These are phyloP conservation scores for Procambarus clarkii DNA, from an alignment of 1,140 invertebrate genomes.

Conservation along the genomic window DNA sequence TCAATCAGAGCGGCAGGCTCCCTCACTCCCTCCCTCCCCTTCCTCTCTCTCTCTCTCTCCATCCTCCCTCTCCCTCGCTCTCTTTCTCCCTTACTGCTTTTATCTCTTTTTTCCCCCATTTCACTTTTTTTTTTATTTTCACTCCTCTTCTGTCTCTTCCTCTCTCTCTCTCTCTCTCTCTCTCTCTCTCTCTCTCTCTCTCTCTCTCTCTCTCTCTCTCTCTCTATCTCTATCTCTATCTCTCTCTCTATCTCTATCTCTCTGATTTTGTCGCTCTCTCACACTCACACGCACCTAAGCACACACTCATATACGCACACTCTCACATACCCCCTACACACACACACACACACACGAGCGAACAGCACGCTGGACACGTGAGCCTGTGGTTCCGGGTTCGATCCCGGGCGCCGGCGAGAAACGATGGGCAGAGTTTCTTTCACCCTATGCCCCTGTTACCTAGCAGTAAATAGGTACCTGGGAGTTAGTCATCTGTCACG, in stretches of 20 bases:
- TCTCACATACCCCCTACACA: too few relatives aligned
- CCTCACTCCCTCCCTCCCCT: not conserved
- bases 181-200: not conserved
- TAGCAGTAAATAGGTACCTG: too few relatives aligned
- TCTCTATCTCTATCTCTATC: not conserved
- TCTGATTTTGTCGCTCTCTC: not conserved
- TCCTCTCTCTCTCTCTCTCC: not conserved
- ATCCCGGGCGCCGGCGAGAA: too few relatives aligned
- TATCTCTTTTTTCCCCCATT: not conserved
- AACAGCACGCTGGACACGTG: too few relatives aligned
- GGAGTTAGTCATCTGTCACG: too few relatives aligned
- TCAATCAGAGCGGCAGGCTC: constrained; percentile 22
- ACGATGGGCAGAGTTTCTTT: too few relatives aligned
- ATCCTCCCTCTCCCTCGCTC: too few relatives aligned
- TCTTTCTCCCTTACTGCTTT: not conserved
- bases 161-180: not conserved
- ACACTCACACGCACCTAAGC: too few relatives aligned
- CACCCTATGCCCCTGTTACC: too few relatives aligned
- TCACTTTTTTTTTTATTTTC: not conserved
- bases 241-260: not conserved
- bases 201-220: not conserved
- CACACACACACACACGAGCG: too few relatives aligned
- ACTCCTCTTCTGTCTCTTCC: not conserved
- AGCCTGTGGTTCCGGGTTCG: too few relatives aligned
- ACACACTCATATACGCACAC: too few relatives aligned